Conservation (phyloP, 2,888 invertebrate species). For the Agonopterix arenella region DNA sequence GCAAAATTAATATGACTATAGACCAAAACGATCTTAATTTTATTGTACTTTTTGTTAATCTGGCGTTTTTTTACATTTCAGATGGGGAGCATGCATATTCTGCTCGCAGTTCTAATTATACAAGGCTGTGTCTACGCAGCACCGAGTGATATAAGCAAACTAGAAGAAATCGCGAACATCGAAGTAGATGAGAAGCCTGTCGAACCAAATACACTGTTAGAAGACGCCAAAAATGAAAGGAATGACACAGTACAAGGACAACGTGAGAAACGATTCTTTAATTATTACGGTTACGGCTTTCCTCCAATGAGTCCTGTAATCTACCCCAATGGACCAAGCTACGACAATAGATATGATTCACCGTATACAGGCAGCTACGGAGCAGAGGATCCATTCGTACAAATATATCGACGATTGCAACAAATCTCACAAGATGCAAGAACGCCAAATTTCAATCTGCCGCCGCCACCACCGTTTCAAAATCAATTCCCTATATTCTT, state of each 20-base stretch:
- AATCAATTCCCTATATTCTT: constrained; percentile 34
- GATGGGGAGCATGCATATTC: constrained; percentile 39
- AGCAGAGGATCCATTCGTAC: constrained; percentile 30
- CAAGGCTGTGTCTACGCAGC: constrained; percentile 37
- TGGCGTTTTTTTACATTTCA: constrained; percentile 29
- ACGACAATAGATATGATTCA: constrained; percentile 20
- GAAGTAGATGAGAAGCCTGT: constrained; percentile 26
- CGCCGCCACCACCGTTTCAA: constrained; percentile 19
- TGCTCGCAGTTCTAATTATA: constrained; percentile 34
- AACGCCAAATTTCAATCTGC: constrained; percentile 20
- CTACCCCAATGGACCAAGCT: constrained; percentile 25
- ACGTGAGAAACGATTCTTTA: constrained; percentile 44
- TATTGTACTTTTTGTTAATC: too few relatives aligned
- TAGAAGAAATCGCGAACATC: constrained; percentile 25
- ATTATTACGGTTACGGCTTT: constrained; percentile 30
- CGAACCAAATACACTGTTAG: constrained; percentile 17
- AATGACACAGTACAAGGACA: constrained; percentile 22
- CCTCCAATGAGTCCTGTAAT: constrained; percentile 30
- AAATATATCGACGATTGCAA: constrained; percentile 37
- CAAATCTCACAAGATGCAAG: constrained; percentile 32
- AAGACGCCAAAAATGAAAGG: constrained; percentile 18
- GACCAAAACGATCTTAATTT: too few relatives aligned
- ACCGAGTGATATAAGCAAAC: constrained; percentile 32
- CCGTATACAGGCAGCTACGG: constrained; percentile 25
- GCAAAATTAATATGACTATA: too few relatives aligned